A percentile compares a stretch with the other conserved stretches of the same genome.
phyloP scores from a whole-genome alignment of 2,797 vertebrate species.

The Macropodus opercularis region DNA sequence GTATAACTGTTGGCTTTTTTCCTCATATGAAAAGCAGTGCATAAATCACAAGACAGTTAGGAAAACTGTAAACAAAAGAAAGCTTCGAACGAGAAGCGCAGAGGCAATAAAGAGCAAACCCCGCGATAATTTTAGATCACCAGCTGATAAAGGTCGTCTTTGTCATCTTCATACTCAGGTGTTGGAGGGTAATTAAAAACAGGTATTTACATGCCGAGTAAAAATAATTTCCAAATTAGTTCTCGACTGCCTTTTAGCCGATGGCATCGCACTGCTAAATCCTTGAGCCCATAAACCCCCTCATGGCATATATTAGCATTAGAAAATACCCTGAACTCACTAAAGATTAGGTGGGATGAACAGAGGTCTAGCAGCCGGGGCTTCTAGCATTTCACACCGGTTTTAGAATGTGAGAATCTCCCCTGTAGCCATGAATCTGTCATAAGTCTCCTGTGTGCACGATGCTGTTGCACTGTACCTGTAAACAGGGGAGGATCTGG shows the following conservation, averaged over 20 bases:
- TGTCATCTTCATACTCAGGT: slow-evolving; percentile 55
- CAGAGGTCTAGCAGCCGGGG: slow-evolving; percentile 66
- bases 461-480: slow-evolving; percentile 31
- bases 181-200: slow-evolving; percentile 67
- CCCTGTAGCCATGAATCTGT: slow-evolving; percentile 30
- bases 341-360: slow-evolving; percentile 72
- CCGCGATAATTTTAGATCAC: slow-evolving; percentile 56
- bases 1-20: slow-evolving; percentile 20
- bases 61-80: slow-evolving; percentile 32
- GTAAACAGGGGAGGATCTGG: slow-evolving; percentile 30
- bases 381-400: slow-evolving; percentile 62
- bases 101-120: slow-evolving; percentile 27
- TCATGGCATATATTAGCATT: slow-evolving; percentile 72
- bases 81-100: slow-evolving; percentile 18
- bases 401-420: slow-evolving; percentile 60
- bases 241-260: slow-evolving; percentile 57
- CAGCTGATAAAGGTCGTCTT: slow-evolving; percentile 62
- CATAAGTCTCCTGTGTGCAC: slow-evolving; percentile 23
- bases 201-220: slow-evolving; percentile 62
- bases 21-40: slow-evolving; percentile 20
- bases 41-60: slow-evolving; percentile 36
- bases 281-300: slow-evolving; percentile 63
- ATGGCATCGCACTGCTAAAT: slow-evolving; percentile 64
- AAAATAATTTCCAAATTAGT: slow-evolving; percentile 53
- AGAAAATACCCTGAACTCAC: slow-evolving; percentile 69